phyloP scores from a whole-genome alignment of 2,113 vertebrate genomes.

The Brachypteracias leptosomus region DNA sequence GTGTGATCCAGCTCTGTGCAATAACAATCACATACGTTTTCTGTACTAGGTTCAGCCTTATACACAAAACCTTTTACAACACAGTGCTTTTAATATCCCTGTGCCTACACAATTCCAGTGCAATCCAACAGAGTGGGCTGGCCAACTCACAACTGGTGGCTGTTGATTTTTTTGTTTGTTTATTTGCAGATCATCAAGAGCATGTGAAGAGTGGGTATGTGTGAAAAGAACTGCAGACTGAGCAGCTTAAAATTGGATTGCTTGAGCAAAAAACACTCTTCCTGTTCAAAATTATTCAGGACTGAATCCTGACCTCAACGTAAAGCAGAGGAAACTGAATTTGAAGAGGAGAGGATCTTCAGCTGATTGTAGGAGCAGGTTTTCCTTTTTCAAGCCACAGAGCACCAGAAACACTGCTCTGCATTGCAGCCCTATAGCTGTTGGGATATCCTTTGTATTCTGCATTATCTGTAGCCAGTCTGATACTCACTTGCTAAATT shows the following conservation, averaged over 20 bases:
- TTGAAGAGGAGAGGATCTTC: not conserved
- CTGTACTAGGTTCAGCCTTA: conserved; percentile 59
- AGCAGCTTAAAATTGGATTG: conserved; percentile 70
- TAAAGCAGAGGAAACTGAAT: conserved; percentile 16
- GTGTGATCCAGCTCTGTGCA: conserved; percentile 29
- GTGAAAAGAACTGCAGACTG: conserved; percentile 73
- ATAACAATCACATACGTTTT: conserved; percentile 66
- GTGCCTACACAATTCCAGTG: conserved; percentile 69
- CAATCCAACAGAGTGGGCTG: conserved; percentile 65
- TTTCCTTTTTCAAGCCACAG: not conserved
- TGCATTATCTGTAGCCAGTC: not conserved
- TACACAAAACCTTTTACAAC: conserved; percentile 63
- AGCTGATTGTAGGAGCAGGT: not conserved
- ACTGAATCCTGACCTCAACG: conserved; percentile 50
- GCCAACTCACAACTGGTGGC: conserved; percentile 70
- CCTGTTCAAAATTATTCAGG: conserved; percentile 40
- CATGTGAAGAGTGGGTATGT: conserved; percentile 74
- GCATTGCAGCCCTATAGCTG: not conserved
- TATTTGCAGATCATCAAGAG: conserved; percentile 76
- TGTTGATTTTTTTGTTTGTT: conserved; percentile 74
- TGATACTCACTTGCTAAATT: not conserved
- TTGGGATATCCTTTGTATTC: not conserved
- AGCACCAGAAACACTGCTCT: not conserved
- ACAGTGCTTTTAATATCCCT: conserved; percentile 64
- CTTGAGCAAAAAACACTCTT: conserved; percentile 51